Percentiles rank a stretch among this genome's conserved stretches.
Conservation (phyloP, 2,888 invertebrate genomes). For the Temnothorax rugatulus region DNA sequence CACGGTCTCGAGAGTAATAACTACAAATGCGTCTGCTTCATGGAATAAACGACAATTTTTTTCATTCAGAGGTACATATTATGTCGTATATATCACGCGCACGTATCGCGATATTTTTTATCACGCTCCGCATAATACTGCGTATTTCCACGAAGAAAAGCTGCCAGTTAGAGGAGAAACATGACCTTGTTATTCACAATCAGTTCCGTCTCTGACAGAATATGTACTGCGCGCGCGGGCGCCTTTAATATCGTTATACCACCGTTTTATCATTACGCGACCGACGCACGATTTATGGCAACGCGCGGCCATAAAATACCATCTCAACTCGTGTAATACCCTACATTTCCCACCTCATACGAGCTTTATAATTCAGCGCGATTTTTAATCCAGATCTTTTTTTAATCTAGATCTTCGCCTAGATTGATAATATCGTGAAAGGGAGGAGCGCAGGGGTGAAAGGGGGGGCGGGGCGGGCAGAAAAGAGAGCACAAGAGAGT, state of each 20-base stretch:
- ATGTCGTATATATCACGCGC: conserved; percentile 22
- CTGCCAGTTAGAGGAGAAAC: conserved; percentile 36
- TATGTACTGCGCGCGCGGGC: not conserved
- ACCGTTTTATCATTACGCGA: conserved; percentile 46
- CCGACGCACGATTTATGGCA: conserved; percentile 43
- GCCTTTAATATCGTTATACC: conserved; percentile 43
- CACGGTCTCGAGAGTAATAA: conserved; percentile 52
- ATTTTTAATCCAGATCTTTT: conserved; percentile 38
- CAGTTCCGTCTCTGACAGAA: conserved; percentile 35
- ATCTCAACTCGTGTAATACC: conserved; percentile 34
- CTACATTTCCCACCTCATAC: conserved; percentile 7
- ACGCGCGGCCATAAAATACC: conserved; percentile 28
- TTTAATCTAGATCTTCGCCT: conserved; percentile 46
- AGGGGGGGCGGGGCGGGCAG: too few relatives aligned
- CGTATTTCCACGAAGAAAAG: conserved; percentile 15
- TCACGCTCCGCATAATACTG: not conserved
- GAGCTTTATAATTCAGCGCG: conserved; percentile 51
- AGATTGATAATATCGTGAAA: not conserved
- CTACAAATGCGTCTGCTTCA: conserved; percentile 46
- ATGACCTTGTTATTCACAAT: conserved; percentile 50
- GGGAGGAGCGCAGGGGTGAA: not conserved
- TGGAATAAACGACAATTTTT: conserved; percentile 48
- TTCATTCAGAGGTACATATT: conserved; percentile 25
- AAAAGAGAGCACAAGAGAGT: not conserved
- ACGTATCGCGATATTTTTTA: conserved; percentile 33